Percentiles rank a stretch among this genome's conserved stretches.
phyloP scores from a whole-genome alignment of 2,888 invertebrate genomes.

The Caradrina kadenii region DNA sequence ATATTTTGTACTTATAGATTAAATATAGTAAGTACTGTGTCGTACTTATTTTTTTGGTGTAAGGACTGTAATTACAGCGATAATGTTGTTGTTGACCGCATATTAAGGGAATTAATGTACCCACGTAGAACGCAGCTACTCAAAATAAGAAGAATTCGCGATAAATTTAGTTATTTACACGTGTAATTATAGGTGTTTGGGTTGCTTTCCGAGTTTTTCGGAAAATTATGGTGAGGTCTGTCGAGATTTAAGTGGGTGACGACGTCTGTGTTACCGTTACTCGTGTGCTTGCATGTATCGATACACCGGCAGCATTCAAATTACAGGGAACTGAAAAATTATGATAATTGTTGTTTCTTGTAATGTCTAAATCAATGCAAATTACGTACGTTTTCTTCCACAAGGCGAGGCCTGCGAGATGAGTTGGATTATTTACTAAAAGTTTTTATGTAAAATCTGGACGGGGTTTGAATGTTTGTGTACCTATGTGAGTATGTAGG shows the following conservation, averaged over 20 bases:
- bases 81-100: conserved; percentile 45
- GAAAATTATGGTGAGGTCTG: conserved; percentile 27
- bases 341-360: conserved; percentile 20
- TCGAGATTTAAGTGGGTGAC: conserved; percentile 49
- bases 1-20: no score
- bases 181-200: conserved; percentile 42
- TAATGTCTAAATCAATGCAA: conserved; percentile 22
- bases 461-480: no score
- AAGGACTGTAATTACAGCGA: conserved; percentile 42
- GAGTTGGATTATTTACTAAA: no score
- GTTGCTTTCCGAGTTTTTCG: conserved; percentile 31
- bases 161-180: conserved; percentile 60
- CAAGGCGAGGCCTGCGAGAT: no score
- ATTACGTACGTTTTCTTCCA: background rate
- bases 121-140: conserved; percentile 18
- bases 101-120: conserved; percentile 61
- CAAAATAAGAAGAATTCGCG: conserved; percentile 52
- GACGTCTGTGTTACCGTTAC: conserved; percentile 26
- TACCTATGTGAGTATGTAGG: no score
- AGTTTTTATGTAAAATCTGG: no score
- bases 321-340: conserved; percentile 25
- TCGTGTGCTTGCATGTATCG: conserved; percentile 11
- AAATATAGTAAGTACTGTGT: conserved; percentile 42
- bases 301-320: conserved; percentile 13
- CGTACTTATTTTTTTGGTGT: conserved; percentile 33